Base-by-base conservation (phyloP, 2,113 vertebrate genomes). In the Onychorhynchus coronatus region DNA sequence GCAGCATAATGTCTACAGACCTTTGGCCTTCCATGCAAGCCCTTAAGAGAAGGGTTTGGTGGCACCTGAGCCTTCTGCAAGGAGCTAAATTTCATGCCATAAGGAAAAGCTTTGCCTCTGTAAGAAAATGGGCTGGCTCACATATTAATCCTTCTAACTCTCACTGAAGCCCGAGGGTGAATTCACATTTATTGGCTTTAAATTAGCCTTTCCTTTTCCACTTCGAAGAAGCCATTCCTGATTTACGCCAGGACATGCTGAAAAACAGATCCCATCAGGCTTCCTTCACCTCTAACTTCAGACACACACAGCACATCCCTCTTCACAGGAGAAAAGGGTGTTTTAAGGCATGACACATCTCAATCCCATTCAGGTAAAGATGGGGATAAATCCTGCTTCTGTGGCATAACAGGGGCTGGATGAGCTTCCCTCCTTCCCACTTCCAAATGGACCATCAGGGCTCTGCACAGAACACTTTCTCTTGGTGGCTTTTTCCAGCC, bases 361-460 rank as follows among this genome's bases (percentile, higher is more conserved):
- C 41, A 68, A 1, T 55, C 30, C 30, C n/a, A 73, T 3, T 5
- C 12, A 71, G 31, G 10, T 80, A 46, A 84, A 87, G 16, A 62
- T 3, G 7, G 30, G 27, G 39, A 41, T 41, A 73, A 68, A 88
- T 59, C 58, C 44, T 65, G 27, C 21, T 66, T 46, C 55, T 77
- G 72, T 55, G 65, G 37, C 66, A 37, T 0, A 72, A 71, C 66
- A 79, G 56, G 20, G 23, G 19, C 46, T 10, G 0, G 49, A 80
- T 0, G 0, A 68, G 16, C 49, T 86, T 37, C 49, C 86, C 58
- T 50, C 55, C 17, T 46, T 91, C 31, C 49, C 7, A 4, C 2
- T 55, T 18, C 5, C 0, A 0, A 53, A 73, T 35, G 23, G 25
- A 53, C 37, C 14, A 33, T 0, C 3, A 0, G 27, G 20, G 52